Percentiles rank a stretch among this genome's conserved stretches.
Evolutionary conservation across 23 tunicate species (phyloP).

Genomic region (Styela clava): DNA sequence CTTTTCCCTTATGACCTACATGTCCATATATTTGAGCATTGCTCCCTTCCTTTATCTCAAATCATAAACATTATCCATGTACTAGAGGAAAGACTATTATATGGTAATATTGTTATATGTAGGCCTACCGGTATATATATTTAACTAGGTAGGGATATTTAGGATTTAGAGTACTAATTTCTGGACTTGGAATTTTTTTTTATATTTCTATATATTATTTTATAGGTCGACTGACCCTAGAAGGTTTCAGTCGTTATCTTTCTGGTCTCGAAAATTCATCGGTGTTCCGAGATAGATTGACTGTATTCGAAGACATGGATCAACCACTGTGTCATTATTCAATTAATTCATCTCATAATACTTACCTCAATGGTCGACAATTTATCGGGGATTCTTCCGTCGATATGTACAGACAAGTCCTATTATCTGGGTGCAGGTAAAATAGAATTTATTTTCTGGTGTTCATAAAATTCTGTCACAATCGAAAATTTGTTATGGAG

Average conservation of each 20-base stretch:
- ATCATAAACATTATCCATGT: no score
- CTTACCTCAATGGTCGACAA: conserved; percentile 87
- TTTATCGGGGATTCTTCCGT: conserved; percentile 74
- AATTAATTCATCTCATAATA: conserved; percentile 90
- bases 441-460: not conserved
- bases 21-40: no score
- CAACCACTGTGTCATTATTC: conserved; percentile 90
- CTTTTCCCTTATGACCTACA: no score
- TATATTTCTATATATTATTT: not conserved
- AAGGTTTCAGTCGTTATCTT: conserved; percentile 62
- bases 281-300: conserved; percentile 43
- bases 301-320: conserved; percentile 66
- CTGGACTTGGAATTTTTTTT: no score
- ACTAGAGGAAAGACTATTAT: no score
- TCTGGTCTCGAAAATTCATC: conserved; percentile 57
- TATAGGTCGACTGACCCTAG: conserved; percentile 22
- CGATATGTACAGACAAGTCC: conserved; percentile 80
- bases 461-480: no score
- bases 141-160: no score
- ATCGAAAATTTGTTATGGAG: no score
- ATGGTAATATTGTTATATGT: no score
- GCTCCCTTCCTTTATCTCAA: no score
- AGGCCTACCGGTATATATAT: no score
- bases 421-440: conserved; percentile 86
- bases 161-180: no score